Percentiles rank a stretch among this genome's conserved stretches.
Conservation (phyloP, 1,140 invertebrate genomes). For the Asbolus verrucosus region DNA sequence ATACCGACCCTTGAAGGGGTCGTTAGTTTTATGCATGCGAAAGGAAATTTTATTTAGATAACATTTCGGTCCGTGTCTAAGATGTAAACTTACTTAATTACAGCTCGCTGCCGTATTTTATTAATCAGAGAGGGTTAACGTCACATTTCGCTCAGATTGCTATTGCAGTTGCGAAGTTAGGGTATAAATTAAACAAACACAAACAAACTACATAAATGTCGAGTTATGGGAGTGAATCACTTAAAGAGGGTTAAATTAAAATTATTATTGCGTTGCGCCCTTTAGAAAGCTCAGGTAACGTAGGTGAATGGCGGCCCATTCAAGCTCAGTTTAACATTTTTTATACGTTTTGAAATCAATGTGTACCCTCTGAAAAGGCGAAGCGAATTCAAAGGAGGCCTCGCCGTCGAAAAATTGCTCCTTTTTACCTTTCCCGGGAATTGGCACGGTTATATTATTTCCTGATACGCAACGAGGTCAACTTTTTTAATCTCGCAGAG, state of each 20-base stretch:
- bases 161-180: conserved; percentile 19
- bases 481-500: no score
- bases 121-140: conserved; percentile 9
- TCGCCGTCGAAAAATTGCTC: no score
- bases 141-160: conserved; percentile 40
- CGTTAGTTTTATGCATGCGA: conserved; percentile 25
- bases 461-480: no score
- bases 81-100: conserved; percentile 36
- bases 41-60: conserved; percentile 41
- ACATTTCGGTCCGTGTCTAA: conserved; percentile 40
- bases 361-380: no score
- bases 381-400: no score
- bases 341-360: no score
- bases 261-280: conserved; percentile 23
- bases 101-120: conserved; percentile 23
- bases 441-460: no score
- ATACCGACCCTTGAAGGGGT: background rate
- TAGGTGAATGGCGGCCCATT: no score
- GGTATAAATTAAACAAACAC: conserved; percentile 17
- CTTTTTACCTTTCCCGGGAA: no score
- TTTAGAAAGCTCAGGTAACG: no score
- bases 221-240: background rate
- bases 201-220: conserved; percentile 24
- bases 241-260: conserved; percentile 12
- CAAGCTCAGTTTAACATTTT: no score